phyloP scores from a whole-genome alignment of 2,113 vertebrate genomes.

The Sturnira hondurensis region DNA sequence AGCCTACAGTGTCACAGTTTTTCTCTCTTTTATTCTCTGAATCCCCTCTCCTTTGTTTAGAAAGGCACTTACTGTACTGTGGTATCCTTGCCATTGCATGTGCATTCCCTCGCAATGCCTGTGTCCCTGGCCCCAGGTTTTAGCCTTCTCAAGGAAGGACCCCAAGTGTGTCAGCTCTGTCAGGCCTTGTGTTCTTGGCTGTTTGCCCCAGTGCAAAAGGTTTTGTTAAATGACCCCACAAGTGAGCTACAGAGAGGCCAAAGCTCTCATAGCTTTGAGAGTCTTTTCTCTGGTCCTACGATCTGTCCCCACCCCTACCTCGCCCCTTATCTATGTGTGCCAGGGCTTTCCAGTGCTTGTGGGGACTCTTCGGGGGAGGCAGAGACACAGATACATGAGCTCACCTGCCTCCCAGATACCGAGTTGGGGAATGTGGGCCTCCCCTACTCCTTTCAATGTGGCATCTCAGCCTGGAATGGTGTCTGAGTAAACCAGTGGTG shows the following conservation, averaged over 20 bases:
- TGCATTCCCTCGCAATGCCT: not conserved
- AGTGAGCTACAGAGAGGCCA: not conserved
- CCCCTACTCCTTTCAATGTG: too few relatives aligned
- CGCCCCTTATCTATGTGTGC: not conserved
- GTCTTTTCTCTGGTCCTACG: not conserved
- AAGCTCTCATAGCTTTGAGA: not conserved
- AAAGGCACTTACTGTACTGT: fast-evolving
- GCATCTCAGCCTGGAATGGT: not conserved
- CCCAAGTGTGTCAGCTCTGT: not conserved
- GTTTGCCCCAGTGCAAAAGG: not conserved
- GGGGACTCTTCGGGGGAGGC: fast-evolving
- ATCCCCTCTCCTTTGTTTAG: not conserved
- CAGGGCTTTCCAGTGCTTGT: not conserved
- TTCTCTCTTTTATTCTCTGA: not conserved
- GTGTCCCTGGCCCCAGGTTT: not conserved
- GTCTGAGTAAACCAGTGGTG: not conserved
- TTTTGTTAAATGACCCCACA: not conserved
- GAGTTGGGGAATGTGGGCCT: not conserved
- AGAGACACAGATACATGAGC: not conserved
- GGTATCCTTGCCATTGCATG: not conserved
- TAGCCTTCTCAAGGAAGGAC: not conserved
- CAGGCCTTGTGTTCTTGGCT: not conserved
- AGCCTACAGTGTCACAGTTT: fast-evolving
- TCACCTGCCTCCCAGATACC: not conserved
- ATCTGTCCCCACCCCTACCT: not conserved